phyloP scores from a whole-genome alignment of 2,797 vertebrate species.

The Oreochromis mossambicus region DNA sequence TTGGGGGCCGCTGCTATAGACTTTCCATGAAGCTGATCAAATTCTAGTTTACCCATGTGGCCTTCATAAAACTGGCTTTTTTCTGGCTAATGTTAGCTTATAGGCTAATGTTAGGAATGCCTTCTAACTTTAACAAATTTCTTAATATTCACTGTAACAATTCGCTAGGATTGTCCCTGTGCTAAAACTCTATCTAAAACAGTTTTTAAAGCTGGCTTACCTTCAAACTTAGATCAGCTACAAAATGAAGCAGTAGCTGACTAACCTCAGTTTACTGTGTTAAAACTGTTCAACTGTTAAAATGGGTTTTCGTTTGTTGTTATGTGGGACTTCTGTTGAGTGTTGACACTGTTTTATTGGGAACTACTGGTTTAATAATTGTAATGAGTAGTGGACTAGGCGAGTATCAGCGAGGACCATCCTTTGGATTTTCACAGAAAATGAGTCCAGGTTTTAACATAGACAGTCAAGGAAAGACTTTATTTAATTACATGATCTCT shows the following conservation, averaged over 20 bases:
- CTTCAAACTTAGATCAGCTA: background rate
- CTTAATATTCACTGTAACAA: background rate
- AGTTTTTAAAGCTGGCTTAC: background rate
- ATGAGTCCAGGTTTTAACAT: background rate
- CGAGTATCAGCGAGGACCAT: background rate
- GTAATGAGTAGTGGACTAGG: background rate
- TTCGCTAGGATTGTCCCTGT: rapidly evolving
- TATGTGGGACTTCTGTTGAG: background rate
- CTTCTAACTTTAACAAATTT: rapidly evolving
- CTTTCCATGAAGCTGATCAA: background rate
- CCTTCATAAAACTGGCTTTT: background rate
- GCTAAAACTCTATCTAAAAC: background rate
- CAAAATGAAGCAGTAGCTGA: background rate
- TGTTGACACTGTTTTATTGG: background rate
- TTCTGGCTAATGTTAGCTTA: background rate
- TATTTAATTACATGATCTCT: background rate
- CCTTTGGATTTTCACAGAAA: background rate
- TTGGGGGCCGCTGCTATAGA: rapidly evolving
- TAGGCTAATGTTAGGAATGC: background rate
- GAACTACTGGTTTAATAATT: background rate
- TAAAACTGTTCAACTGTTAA: background rate
- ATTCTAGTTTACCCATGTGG: background rate
- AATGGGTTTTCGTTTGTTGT: background rate
- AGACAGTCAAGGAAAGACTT: background rate
- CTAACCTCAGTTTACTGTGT: background rate